Evolutionary conservation across 2,888 invertebrate genomes (phyloP), one percentile per base, ranked within the genome.

Genomic region (Dorcus hopei): DNA sequence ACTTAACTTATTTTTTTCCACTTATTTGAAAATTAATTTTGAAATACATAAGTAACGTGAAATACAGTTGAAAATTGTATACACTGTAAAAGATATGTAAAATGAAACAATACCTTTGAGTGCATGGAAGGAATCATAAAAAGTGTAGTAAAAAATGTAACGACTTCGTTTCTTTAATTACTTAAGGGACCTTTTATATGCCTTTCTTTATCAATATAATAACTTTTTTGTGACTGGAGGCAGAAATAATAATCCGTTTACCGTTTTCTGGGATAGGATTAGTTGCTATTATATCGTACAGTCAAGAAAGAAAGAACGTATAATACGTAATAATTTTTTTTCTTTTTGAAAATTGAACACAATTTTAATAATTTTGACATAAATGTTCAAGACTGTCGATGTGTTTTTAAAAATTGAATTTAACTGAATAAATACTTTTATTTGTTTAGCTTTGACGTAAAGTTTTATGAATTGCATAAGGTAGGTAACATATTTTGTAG

Each of bases 131-230:
- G 51, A 61, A 62, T 59, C 61, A 62, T 63, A 65, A 64, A 66
- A 63, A 42, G 54, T 58, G 57, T 56, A 57, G 60, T 61, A 64
- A 65, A 65, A 65, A 66, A 59, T 58, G 57, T 54, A 62, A 67
- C 61, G 61, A 64, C 64, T 65, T 64, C 65, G 68, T 69, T 67
- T 67, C 64, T 68, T 64, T 69, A 69, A 68, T 68, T 67, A 69
- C 66, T 69, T 68, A 69, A 65, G 54, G 55, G 59, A 61, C 58
- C 59, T 61, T 66, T 66, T 63, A 63, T 64, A 63, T 57, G 62
- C 60, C 57, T 65, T 65, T 60, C 64, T 65, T 64, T 64, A 64
- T 66, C 61, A 66, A 66, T 65, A 65, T 65, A 65, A 65, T 64
- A 65, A 63, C 58, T 61, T 64, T 65, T 66, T 59, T 63, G 58